These are phyloP conservation scores for Mellilla xanthometata DNA, from an alignment of 2,888 invertebrate species.

Conservation along the genomic window DNA sequence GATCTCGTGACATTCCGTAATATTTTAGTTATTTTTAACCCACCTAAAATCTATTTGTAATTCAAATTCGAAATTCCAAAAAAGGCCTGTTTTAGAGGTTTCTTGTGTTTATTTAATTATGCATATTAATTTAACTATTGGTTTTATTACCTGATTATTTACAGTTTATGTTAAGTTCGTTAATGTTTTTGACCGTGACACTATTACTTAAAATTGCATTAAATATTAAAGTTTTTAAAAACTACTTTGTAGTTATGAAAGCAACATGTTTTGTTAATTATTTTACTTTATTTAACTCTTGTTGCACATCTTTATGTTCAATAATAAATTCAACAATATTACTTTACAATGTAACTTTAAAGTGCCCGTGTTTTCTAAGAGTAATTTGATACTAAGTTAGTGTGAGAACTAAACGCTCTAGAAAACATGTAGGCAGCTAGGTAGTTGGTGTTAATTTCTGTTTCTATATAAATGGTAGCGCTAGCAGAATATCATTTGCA, in stretches of 20 bases:
- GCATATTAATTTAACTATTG: slow-evolving; percentile 24
- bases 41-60: slow-evolving; percentile 33
- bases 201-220: slow-evolving; percentile 2
- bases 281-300: no score
- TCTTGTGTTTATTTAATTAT: slow-evolving; percentile 36
- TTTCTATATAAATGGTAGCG: no score
- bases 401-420: slow-evolving; percentile 3
- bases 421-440: slow-evolving; percentile 16
- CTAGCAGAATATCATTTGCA: no score
- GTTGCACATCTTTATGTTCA: no score
- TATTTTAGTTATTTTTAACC: slow-evolving; percentile 17
- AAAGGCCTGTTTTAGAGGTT: slow-evolving; percentile 30
- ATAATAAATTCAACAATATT: no score
- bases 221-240: neutral
- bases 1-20: slow-evolving; percentile 21
- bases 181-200: slow-evolving; percentile 7
- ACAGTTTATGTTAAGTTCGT: slow-evolving; percentile 6
- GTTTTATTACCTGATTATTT: slow-evolving; percentile 20
- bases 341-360: neutral
- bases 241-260: neutral
- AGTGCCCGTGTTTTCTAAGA: no score
- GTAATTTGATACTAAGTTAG: neutral
- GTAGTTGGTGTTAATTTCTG: no score
- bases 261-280: no score
- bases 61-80: slow-evolving; percentile 38